Conservation (phyloP, 2,888 invertebrate species). For the Acanthoscelides obtectus region DNA sequence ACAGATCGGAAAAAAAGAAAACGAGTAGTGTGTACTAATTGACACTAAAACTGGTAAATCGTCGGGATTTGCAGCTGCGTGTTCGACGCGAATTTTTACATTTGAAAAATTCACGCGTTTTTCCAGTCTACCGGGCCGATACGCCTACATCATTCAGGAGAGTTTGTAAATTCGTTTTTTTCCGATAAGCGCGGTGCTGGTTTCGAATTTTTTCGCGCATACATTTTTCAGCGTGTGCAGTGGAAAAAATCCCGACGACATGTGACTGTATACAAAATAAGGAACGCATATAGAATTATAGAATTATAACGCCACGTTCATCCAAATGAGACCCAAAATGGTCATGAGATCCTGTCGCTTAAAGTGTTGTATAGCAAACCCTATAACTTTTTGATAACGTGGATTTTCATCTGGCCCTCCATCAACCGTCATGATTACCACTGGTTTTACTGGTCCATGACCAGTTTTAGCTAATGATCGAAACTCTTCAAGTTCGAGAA, state of each 20-base stretch:
- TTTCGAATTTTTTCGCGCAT: background rate
- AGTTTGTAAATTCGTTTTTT: background rate
- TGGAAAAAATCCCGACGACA: background rate
- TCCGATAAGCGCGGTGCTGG: background rate
- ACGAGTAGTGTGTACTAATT: background rate
- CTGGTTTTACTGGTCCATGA: no score
- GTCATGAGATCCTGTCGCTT: no score
- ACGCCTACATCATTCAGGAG: background rate
- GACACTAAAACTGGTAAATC: background rate
- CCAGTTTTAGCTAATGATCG: no score
- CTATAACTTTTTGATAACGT: no score
- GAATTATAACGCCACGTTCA: no score
- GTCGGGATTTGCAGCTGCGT: background rate
- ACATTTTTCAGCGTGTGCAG: background rate
- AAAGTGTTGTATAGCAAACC: no score
- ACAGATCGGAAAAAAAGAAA: background rate
- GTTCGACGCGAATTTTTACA: background rate
- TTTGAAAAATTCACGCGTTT: background rate
- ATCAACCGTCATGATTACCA: no score
- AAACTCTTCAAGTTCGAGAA: no score
- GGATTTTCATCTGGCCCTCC: no score
- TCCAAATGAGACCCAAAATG: no score
- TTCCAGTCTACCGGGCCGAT: background rate
- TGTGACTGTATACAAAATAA: background rate
- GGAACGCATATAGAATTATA: no score